These are phyloP conservation scores for Geophilus truncorum DNA, from an alignment of 2,888 invertebrate species.

Conservation along the genomic window DNA sequence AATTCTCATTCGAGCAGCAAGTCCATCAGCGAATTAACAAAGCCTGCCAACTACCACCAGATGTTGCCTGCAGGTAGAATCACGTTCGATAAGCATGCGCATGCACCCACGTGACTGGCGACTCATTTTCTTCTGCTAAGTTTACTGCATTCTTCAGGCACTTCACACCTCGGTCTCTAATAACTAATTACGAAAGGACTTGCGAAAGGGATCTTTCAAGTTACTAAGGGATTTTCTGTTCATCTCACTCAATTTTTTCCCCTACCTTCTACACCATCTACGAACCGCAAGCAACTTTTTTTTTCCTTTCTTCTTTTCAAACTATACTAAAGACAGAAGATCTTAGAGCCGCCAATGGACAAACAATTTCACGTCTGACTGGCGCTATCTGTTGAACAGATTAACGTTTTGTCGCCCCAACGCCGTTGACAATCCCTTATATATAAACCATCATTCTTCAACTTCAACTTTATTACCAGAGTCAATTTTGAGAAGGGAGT, in stretches of 20 bases:
- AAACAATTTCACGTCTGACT: constrained; percentile 25
- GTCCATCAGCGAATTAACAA: constrained; percentile 21
- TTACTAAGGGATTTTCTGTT: background rate
- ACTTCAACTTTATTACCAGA: background rate
- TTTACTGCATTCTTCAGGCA: background rate
- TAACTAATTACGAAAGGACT: constrained; percentile 25
- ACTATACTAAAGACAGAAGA: background rate
- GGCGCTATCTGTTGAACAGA: constrained; percentile 24
- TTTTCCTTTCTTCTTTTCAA: background rate
- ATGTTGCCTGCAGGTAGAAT: constrained; percentile 12
- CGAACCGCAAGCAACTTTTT: background rate
- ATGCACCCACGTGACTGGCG: background rate
- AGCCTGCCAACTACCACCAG: constrained; percentile 15
- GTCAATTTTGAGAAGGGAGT: background rate
- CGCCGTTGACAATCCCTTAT: constrained; percentile 7
- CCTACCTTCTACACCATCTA: background rate
- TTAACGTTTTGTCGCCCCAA: constrained; percentile 25
- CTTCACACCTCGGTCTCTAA: constrained; percentile 5
- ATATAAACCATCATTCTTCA: background rate
- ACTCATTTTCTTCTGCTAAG: constrained; percentile 5
- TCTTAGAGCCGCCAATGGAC: constrained; percentile 2
- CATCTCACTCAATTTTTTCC: constrained; percentile 19
- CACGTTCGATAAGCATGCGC: constrained; percentile 18
- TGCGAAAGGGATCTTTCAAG: background rate
- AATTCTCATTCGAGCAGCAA: constrained; percentile 20